Evolutionary conservation across 2,797 vertebrate genomes (phyloP).

Genomic region (Loris lydekkerianus): DNA sequence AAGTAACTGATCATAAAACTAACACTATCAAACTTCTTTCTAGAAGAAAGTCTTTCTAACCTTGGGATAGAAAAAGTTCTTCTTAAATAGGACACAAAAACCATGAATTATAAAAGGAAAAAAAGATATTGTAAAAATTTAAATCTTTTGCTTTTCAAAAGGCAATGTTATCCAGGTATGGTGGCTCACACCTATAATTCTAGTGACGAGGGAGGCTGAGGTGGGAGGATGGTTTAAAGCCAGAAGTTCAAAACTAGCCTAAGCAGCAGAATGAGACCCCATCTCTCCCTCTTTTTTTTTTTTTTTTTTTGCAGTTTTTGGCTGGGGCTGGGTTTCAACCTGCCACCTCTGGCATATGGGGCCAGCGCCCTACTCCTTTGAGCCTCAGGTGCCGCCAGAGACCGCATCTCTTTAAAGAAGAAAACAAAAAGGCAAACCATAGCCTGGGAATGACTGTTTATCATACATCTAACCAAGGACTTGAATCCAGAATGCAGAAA

Average conservation of each 20-base stretch:
- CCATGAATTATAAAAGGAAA: not conserved
- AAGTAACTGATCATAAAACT: not conserved
- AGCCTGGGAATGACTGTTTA: not conserved
- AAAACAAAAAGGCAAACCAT: not conserved
- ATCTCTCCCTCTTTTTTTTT: too few relatives aligned
- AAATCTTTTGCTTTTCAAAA: constrained; percentile 45
- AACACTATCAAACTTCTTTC: not conserved
- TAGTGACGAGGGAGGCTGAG: not conserved
- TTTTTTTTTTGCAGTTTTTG: too few relatives aligned
- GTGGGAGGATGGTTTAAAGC: not conserved
- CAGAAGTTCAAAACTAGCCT: not conserved
- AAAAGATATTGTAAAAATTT: not conserved
- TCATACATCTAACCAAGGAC: not conserved
- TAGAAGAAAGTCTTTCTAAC: constrained; percentile 41
- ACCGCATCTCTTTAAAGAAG: not conserved
- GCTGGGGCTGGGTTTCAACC: too few relatives aligned
- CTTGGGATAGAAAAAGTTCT: not conserved
- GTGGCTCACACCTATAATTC: not conserved
- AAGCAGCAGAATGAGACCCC: not conserved
- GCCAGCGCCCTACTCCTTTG: too few relatives aligned
- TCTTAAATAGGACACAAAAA: not conserved
- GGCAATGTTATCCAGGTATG: not conserved
- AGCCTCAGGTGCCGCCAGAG: not conserved
- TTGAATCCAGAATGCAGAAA: not conserved
- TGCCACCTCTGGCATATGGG: too few relatives aligned